These are phyloP conservation scores for Narcine bancroftii DNA, from an alignment of 2,113 vertebrate species.

Conservation along the genomic window DNA sequence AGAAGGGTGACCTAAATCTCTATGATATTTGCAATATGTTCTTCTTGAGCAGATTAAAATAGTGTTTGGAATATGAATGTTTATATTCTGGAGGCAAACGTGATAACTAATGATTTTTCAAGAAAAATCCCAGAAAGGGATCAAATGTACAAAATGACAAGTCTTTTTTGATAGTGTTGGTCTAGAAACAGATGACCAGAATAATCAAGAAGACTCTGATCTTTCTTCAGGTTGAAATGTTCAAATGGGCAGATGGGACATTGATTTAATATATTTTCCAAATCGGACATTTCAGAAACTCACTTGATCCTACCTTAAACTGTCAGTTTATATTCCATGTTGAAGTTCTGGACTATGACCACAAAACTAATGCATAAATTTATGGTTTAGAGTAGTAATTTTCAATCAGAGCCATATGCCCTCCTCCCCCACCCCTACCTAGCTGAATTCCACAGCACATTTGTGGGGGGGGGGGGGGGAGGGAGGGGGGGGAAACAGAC, in stretches of 20 bases:
- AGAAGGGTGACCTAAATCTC: no score
- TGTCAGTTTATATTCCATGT: not conserved
- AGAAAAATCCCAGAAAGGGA: not conserved
- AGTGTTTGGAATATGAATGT: not conserved
- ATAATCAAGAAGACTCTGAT: not conserved
- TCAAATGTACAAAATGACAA: not conserved
- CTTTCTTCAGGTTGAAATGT: not conserved
- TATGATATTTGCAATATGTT: not conserved
- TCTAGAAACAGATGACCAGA: not conserved
- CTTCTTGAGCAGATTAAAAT: not conserved
- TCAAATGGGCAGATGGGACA: not conserved
- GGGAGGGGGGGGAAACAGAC: no score
- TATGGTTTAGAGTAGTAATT: no score
- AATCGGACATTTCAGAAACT: not conserved
- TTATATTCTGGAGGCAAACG: not conserved
- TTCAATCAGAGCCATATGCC: no score
- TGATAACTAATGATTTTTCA: no score
- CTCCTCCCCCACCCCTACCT: no score
- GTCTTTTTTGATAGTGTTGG: not conserved
- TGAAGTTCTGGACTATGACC: not conserved
- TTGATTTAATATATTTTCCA: not conserved
- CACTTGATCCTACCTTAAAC: no score
- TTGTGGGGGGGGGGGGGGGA: no score
- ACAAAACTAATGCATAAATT: not conserved
- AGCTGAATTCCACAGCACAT: no score